A percentile compares a stretch with the other conserved stretches of the same genome.
Conservation (phyloP, 1,140 invertebrate species). For the Aleiodes sp. region DNA sequence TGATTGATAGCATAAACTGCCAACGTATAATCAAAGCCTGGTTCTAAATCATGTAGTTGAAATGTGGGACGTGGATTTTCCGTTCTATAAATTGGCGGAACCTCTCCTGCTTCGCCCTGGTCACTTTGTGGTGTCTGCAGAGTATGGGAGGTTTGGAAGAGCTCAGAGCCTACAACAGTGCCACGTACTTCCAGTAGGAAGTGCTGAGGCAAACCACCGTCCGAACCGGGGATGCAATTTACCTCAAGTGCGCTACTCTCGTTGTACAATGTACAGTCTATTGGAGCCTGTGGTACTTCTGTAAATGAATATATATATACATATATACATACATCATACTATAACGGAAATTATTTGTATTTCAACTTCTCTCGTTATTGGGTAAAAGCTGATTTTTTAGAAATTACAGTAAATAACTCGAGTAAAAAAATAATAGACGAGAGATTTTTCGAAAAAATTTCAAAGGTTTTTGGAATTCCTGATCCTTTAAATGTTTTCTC, state of each 20-base stretch:
- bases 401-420: no score
- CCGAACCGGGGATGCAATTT: constrained; percentile 79
- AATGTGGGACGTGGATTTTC: constrained; percentile 72
- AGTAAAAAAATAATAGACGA: no score
- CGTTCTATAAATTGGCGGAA: constrained; percentile 69
- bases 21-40: constrained; percentile 74
- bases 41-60: constrained; percentile 72
- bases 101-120: constrained; percentile 64
- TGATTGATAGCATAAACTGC: constrained; percentile 77
- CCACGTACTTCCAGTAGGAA: constrained; percentile 85
- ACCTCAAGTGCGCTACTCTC: constrained; percentile 74
- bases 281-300: constrained; percentile 76
- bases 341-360: no score
- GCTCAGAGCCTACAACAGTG: constrained; percentile 60
- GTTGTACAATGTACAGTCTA: constrained; percentile 75
- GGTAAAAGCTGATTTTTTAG: no score
- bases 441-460: no score
- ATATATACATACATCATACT: constrained; percentile 11
- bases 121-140: constrained; percentile 71
- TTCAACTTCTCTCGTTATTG: no score
- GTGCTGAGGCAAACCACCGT: constrained; percentile 83
- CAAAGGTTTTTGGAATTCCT: no score
- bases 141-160: constrained; percentile 56
- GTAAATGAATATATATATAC: constrained; percentile 42
- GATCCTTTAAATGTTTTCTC: no score